A percentile compares a stretch with the other conserved stretches of the same genome.
Conservation (phyloP, 2,888 invertebrate species). For the Polia nebulosa region DNA sequence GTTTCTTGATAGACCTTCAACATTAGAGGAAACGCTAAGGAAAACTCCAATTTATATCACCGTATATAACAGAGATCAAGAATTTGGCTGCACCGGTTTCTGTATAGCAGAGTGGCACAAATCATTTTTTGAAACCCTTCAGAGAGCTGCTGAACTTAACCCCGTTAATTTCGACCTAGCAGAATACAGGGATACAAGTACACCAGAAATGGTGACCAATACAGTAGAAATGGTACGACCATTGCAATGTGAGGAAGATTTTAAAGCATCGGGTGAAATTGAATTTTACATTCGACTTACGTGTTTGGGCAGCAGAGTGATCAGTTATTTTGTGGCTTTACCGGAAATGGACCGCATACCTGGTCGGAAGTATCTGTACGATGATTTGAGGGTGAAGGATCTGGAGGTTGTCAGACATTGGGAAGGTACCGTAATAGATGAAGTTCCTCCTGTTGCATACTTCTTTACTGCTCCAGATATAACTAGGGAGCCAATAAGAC, state of each 20-base stretch:
- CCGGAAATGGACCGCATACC: slow-evolving; percentile 88
- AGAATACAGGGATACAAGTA: slow-evolving; percentile 82
- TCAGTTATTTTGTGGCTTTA: slow-evolving; percentile 83
- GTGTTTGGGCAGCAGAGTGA: slow-evolving; percentile 84
- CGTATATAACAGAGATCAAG: slow-evolving; percentile 87
- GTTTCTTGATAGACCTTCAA: slow-evolving; percentile 85
- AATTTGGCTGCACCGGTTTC: slow-evolving; percentile 84
- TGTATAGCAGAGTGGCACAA: slow-evolving; percentile 84
- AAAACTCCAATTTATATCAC: slow-evolving; percentile 85
- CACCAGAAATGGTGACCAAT: slow-evolving; percentile 83
- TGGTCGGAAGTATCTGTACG: slow-evolving; percentile 84
- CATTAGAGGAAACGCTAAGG: slow-evolving; percentile 80
- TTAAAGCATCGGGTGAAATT: slow-evolving; percentile 85
- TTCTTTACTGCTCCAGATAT: slow-evolving; percentile 87
- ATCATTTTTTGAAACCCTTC: slow-evolving; percentile 82
- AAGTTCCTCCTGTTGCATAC: slow-evolving; percentile 84
- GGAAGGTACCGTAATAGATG: slow-evolving; percentile 85
- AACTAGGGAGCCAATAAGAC: slow-evolving; percentile 80
- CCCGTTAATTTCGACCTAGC: slow-evolving; percentile 85
- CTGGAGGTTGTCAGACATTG: slow-evolving; percentile 87
- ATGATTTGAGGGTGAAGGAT: slow-evolving; percentile 85
- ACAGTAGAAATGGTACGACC: slow-evolving; percentile 82
- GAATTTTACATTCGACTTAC: slow-evolving; percentile 83
- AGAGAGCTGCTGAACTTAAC: slow-evolving; percentile 80
- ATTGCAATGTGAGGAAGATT: slow-evolving; percentile 86